Conservation (phyloP, 2,888 invertebrate species). For the Diplazon laetatorius region DNA sequence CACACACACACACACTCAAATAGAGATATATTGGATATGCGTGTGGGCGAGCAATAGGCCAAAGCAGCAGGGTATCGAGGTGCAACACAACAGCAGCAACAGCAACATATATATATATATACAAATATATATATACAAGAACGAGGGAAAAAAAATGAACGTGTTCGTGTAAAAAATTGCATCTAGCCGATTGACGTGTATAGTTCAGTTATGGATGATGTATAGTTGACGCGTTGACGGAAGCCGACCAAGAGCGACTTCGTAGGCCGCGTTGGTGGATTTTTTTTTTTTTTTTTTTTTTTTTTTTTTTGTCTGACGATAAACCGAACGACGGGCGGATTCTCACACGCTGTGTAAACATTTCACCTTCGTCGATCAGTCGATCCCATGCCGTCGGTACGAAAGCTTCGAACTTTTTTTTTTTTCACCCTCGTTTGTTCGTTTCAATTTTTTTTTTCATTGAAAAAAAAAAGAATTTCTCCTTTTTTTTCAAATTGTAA, state of each 20-base stretch:
- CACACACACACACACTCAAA: no score
- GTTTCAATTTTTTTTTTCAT: no score
- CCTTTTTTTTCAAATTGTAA: no score
- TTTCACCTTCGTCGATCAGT: constrained; percentile 19
- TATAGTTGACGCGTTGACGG: constrained; percentile 16
- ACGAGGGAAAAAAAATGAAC: constrained; percentile 23
- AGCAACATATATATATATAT: background rate
- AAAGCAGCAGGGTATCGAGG: background rate
- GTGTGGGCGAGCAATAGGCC: constrained; percentile 7
- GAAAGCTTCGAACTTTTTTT: constrained; percentile 7
- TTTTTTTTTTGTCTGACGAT: no score
- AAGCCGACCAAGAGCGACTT: constrained; percentile 52
- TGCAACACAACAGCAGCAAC: background rate
- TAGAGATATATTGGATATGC: background rate
- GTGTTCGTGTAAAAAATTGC: constrained; percentile 21
- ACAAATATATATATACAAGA: no score
- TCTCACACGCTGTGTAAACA: constrained; percentile 51
- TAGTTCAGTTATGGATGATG: background rate
- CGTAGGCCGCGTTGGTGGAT: no score
- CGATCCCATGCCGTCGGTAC: constrained; percentile 20
- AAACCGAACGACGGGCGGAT: no score
- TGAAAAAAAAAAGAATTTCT: no score
- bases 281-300: no score
- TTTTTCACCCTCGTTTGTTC: background rate
- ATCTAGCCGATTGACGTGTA: constrained; percentile 41